Evolutionary conservation across 2,113 vertebrate genomes (phyloP).

Genomic region (Leucosticte australis): DNA sequence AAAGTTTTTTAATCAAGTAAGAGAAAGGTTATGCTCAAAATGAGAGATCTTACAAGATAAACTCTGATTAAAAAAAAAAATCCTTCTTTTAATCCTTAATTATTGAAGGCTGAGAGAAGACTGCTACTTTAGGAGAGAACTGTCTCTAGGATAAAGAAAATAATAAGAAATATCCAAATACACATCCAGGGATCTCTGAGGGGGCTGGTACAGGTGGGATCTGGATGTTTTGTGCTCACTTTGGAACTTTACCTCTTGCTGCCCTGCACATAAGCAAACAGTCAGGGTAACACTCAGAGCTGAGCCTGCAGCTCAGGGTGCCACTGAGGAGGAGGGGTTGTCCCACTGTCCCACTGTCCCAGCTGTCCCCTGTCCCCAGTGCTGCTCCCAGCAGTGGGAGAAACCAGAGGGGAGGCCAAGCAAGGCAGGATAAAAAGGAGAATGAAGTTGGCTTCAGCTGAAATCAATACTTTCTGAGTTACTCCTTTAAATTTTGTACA

Average conservation of each 20-base stretch:
- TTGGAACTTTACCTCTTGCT: not conserved
- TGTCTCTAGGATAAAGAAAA: not conserved
- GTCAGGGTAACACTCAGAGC: not conserved
- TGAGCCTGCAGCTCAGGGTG: not conserved
- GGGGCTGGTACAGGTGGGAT: not conserved
- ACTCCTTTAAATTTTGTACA: not conserved
- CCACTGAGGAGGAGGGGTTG: not conserved
- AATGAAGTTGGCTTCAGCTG: not conserved
- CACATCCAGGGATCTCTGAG: fast-evolving
- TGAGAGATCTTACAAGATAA: not conserved
- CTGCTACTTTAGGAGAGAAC: not conserved
- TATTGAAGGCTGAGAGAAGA: not conserved
- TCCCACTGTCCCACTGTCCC: not conserved
- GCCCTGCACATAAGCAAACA: not conserved
- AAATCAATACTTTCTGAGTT: not conserved
- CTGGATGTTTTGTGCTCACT: not conserved
- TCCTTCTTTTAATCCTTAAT: not conserved
- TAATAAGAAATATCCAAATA: not conserved
- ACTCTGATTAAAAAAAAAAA: not conserved
- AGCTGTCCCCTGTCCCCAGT: not conserved
- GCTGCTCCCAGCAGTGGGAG: not conserved
- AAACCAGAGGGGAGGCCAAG: not conserved
- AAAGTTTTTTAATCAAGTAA: not conserved
- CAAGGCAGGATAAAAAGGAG: not conserved
- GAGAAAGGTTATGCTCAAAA: not conserved